A percentile compares a stretch with the other conserved stretches of the same genome.
phyloP scores from a whole-genome alignment of 2,888 invertebrate species.

The Callyntrura sp. region DNA sequence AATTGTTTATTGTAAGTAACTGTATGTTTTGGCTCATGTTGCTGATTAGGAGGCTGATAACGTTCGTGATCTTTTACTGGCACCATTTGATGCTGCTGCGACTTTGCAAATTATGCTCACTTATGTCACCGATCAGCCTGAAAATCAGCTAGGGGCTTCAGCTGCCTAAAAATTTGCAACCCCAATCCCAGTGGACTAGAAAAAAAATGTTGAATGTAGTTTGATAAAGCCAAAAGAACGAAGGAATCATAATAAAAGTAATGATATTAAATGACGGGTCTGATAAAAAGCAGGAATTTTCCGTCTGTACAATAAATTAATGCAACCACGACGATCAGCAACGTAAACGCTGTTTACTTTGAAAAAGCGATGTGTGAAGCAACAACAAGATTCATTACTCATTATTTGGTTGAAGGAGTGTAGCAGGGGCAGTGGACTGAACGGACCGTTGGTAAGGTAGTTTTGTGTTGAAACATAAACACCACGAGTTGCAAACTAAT shows the following conservation, averaged over 20 bases:
- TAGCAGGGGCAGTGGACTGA: no score
- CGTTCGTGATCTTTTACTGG: neutral
- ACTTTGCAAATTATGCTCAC: slow-evolving; percentile 13
- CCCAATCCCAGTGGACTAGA: neutral
- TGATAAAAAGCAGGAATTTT: slow-evolving; percentile 51
- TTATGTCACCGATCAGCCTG: slow-evolving; percentile 47
- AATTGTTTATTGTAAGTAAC: no score
- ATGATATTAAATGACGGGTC: slow-evolving; percentile 28
- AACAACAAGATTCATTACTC: slow-evolving; percentile 32
- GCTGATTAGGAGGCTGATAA: slow-evolving; percentile 36
- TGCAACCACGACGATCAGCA: slow-evolving; percentile 2
- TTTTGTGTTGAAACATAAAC: slow-evolving; percentile 43
- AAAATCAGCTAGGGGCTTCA: neutral
- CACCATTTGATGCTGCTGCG: slow-evolving; percentile 1
- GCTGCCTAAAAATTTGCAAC: neutral
- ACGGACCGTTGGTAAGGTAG: slow-evolving; percentile 45
- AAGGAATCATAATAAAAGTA: neutral
- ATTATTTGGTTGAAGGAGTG: slow-evolving; percentile 44
- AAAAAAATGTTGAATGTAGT: no score
- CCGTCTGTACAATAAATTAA: slow-evolving; percentile 54
- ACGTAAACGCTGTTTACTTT: slow-evolving; percentile 20
- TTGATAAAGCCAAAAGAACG: neutral
- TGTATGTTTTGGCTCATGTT: neutral
- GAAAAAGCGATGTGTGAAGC: neutral
- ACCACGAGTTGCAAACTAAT: slow-evolving; percentile 37